Conservation (phyloP, 1,140 invertebrate genomes). For the Orussus abietinus region DNA sequence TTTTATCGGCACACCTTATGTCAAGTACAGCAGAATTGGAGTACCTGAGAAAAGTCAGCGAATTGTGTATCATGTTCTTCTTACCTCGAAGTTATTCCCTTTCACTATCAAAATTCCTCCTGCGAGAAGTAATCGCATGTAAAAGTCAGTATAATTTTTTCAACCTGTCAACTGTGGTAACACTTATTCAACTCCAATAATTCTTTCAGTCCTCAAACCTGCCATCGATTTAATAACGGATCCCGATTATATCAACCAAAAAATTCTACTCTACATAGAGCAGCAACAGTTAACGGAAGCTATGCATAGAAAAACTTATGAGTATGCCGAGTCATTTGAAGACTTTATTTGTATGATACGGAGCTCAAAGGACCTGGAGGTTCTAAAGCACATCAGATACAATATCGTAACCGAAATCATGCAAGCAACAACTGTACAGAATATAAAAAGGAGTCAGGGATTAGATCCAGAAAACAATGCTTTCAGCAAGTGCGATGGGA, state of each 20-base stretch:
- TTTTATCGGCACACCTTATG: constrained; percentile 71
- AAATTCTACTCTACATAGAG: constrained; percentile 78
- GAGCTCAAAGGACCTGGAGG: constrained; percentile 73
- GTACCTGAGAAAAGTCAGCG: constrained; percentile 76
- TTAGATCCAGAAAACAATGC: constrained; percentile 68
- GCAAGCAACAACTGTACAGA: constrained; percentile 88
- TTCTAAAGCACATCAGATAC: constrained; percentile 79
- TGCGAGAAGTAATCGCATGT: constrained; percentile 78
- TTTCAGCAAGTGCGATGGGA: constrained; percentile 63
- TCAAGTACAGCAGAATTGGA: constrained; percentile 71
- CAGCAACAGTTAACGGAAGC: constrained; percentile 72
- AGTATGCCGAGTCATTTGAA: constrained; percentile 85
- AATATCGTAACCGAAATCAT: constrained; percentile 89
- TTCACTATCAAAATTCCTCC: constrained; percentile 69
- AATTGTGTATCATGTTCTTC: constrained; percentile 75
- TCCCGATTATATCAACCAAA: constrained; percentile 88
- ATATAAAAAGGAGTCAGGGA: constrained; percentile 79
- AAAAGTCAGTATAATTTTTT: constrained; percentile 61
- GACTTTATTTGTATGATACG: constrained; percentile 85
- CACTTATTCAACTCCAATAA: constrained; percentile 6
- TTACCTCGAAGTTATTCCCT: constrained; percentile 77
- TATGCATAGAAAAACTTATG: constrained; percentile 76
- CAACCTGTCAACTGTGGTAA: constrained; percentile 7
- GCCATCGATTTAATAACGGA: constrained; percentile 80
- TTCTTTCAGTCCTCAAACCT: constrained; percentile 73